Conservation (phyloP, 2,888 invertebrate genomes). For the Noctua pronuba region DNA sequence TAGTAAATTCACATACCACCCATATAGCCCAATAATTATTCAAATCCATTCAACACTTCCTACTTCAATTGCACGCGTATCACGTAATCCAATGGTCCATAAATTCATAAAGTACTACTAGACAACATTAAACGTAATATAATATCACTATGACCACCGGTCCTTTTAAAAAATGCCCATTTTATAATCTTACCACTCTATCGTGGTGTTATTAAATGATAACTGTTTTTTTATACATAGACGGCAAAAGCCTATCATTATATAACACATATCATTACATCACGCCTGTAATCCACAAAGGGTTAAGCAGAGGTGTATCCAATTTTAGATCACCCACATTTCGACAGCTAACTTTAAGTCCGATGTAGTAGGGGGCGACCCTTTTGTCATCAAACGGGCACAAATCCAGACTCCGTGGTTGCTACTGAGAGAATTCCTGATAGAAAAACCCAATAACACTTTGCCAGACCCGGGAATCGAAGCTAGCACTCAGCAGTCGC, state of each 20-base stretch:
- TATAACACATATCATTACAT: too few relatives aligned
- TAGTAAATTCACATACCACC: conserved; percentile 12
- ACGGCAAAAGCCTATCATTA: background rate
- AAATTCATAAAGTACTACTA: conserved; percentile 21
- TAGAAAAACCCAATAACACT: too few relatives aligned
- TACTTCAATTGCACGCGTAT: conserved; percentile 21
- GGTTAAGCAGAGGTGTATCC: too few relatives aligned
- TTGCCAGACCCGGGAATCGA: too few relatives aligned
- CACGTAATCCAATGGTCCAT: conserved; percentile 27
- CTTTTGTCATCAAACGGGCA: too few relatives aligned
- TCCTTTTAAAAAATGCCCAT: background rate
- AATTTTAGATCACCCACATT: too few relatives aligned
- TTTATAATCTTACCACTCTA: conserved; percentile 12
- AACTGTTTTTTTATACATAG: background rate
- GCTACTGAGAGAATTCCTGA: too few relatives aligned
- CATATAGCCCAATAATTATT: conserved; percentile 14
- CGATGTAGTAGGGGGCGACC: too few relatives aligned
- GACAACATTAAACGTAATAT: conserved; percentile 25
- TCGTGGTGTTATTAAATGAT: conserved; percentile 21
- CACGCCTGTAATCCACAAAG: too few relatives aligned
- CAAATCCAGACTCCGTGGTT: too few relatives aligned
- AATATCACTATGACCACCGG: conserved; percentile 12
- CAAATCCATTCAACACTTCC: conserved; percentile 47
- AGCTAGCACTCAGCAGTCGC: too few relatives aligned
- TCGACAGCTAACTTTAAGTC: too few relatives aligned